These are phyloP conservation scores for Mantis religiosa DNA, from an alignment of 2,888 invertebrate species.

Conservation along the genomic window DNA sequence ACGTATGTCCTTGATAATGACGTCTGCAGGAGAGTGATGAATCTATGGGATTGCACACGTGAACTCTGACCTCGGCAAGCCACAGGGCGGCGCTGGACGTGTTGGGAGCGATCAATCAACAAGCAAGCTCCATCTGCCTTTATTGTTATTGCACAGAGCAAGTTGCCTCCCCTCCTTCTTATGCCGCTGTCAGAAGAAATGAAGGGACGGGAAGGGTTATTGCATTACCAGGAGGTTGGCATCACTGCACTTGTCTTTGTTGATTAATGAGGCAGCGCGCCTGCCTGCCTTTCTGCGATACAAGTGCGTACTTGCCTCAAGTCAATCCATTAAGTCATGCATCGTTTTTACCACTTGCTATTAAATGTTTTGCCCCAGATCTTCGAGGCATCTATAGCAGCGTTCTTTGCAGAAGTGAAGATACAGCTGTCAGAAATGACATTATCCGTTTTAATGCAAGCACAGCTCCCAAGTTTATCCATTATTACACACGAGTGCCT, in stretches of 20 bases:
- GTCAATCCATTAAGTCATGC: neutral
- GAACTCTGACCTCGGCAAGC: neutral
- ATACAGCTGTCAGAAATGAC: no score
- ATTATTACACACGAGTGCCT: no score
- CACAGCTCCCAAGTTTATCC: no score
- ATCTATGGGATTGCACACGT: neutral
- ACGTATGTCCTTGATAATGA: neutral
- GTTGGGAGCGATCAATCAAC: neutral
- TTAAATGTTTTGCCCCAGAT: neutral
- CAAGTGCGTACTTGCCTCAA: neutral
- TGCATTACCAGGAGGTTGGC: neutral
- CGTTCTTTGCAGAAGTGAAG: neutral
- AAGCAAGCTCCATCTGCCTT: neutral
- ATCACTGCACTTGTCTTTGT: conserved; percentile 2
- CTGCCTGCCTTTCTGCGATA: neutral
- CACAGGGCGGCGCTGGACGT: neutral
- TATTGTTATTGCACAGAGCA: neutral
- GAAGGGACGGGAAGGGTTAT: neutral
- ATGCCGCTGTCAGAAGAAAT: neutral
- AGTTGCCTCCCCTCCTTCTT: neutral
- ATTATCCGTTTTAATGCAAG: no score
- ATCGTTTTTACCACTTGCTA: neutral
- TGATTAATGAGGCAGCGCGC: neutral
- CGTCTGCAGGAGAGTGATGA: neutral
- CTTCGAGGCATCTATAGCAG: neutral